Conservation (phyloP, 2,113 vertebrate species). For the Rhineura floridana region DNA sequence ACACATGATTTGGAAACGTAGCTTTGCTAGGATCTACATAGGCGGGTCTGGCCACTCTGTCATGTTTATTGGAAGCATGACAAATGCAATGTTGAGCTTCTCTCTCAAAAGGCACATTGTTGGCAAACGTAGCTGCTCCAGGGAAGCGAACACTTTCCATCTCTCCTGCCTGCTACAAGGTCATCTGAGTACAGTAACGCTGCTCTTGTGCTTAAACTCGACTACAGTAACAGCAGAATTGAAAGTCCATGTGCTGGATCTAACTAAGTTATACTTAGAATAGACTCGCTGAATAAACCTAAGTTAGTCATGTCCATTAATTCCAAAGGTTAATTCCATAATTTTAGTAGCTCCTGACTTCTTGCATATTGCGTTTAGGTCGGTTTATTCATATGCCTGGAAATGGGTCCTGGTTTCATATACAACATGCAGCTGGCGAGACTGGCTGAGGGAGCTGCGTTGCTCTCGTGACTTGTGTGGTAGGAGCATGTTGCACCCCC, state of each 20-base stretch:
- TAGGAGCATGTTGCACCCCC: no score
- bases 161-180: neutral
- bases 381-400: neutral
- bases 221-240: neutral
- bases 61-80: conserved; percentile 54
- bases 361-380: neutral
- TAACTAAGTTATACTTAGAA: no score
- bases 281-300: no score
- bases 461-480: no score
- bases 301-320: no score
- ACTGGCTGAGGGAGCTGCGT: no score
- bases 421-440: no score
- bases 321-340: neutral
- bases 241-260: neutral
- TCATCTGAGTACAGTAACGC: neutral
- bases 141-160: neutral
- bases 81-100: conserved; percentile 51
- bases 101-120: conserved; percentile 47
- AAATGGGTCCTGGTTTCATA: neutral
- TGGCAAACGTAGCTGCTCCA: conserved; percentile 20
- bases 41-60: conserved; percentile 51
- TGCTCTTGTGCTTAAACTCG: neutral
- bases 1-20: conserved; percentile 52
- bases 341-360: neutral
- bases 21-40: conserved; percentile 51